Conservation (phyloP, 2,797 vertebrate species). For the Sebastes wilsoni region DNA sequence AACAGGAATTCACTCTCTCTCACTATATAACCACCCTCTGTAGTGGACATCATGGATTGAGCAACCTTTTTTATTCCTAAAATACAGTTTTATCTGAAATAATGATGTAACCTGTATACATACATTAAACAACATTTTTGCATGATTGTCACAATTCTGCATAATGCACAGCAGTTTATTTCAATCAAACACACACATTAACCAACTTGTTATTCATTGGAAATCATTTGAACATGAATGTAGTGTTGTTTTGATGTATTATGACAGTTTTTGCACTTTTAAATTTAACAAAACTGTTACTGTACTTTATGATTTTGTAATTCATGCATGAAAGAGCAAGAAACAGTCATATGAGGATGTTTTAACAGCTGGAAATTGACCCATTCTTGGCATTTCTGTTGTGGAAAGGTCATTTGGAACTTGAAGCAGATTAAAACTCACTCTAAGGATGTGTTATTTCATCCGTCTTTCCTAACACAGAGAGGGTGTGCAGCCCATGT, state of each 20-base stretch:
- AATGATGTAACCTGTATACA: background rate
- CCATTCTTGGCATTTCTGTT: background rate
- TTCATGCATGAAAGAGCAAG: background rate
- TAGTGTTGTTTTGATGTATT: background rate
- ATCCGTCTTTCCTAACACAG: background rate
- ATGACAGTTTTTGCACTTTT: background rate
- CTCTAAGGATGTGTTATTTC: too few species aligned
- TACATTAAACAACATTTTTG: background rate
- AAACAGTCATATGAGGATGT: background rate
- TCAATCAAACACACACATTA: background rate
- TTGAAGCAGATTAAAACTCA: conserved; percentile 6
- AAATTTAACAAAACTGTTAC: background rate
- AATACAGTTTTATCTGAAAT: background rate
- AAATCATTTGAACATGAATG: background rate
- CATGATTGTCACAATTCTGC: background rate
- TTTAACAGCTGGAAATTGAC: background rate
- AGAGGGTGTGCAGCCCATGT: conserved; percentile 19
- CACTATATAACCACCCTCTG: background rate
- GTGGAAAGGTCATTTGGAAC: background rate
- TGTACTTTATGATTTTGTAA: background rate
- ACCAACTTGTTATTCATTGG: background rate
- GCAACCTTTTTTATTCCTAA: background rate
- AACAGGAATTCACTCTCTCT: background rate
- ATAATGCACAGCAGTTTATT: background rate
- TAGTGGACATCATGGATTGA: background rate